phyloP scores from a whole-genome alignment of 2,888 invertebrate species.

The Isoperla grammatica region DNA sequence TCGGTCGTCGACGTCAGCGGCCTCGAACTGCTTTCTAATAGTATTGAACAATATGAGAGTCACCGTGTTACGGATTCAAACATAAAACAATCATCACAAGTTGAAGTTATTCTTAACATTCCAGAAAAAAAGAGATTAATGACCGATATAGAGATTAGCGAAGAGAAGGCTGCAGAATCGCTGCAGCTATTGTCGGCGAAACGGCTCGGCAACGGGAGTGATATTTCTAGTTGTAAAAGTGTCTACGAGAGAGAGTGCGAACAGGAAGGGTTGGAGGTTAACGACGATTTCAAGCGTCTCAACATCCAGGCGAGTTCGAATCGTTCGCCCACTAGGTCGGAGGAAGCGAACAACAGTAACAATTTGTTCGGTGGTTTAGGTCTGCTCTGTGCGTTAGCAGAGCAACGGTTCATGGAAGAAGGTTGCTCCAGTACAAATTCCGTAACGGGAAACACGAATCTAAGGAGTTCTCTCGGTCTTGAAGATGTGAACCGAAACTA shows the following conservation, averaged over 20 bases:
- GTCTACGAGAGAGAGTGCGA: background rate
- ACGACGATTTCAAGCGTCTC: background rate
- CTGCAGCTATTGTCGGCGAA: conserved; percentile 23
- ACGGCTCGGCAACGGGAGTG: background rate
- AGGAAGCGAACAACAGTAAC: background rate
- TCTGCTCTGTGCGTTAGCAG: conserved; percentile 75
- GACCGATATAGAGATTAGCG: conserved; percentile 14
- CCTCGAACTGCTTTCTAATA: conserved; percentile 74
- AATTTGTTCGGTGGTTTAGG: conserved; percentile 48
- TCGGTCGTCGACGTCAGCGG: conserved; percentile 64
- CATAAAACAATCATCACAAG: background rate
- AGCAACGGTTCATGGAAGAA: conserved; percentile 76
- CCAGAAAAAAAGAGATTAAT: conserved; percentile 1
- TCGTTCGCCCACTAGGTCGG: background rate
- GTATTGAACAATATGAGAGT: conserved; percentile 70
- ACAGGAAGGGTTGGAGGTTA: background rate
- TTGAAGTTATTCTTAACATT: background rate
- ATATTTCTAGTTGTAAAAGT: background rate
- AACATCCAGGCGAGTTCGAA: background rate
- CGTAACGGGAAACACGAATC: conserved; percentile 21
- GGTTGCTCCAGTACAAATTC: conserved; percentile 43
- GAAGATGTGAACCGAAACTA: conserved; percentile 35
- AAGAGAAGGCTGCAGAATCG: conserved; percentile 26
- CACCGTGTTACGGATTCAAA: background rate
- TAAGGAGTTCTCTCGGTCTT: background rate